A percentile compares a stretch with the other conserved stretches of the same genome.
Conservation (phyloP, 2,113 vertebrate genomes). For the Heloderma charlesbogerti region DNA sequence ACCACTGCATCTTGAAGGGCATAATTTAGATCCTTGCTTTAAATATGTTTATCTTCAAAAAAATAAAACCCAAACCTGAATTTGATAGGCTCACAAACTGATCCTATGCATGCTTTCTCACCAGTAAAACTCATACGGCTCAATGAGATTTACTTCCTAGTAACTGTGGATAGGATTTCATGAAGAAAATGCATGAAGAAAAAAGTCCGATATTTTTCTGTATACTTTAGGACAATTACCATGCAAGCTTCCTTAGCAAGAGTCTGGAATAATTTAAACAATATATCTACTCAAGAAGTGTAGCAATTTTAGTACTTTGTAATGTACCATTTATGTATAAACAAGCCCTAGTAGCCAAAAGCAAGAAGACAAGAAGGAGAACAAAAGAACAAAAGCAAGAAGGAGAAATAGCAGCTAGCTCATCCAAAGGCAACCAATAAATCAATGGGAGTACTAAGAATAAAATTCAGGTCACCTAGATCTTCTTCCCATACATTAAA, state of each 20-base stretch:
- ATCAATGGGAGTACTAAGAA: background rate
- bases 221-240: conserved; percentile 1
- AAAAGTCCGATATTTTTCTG: background rate
- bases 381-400: background rate
- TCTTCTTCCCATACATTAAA: background rate
- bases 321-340: background rate
- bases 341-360: background rate
- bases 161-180: background rate
- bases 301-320: background rate
- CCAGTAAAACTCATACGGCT: background rate
- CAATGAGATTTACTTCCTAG: background rate
- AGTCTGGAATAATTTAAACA: background rate
- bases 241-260: background rate
- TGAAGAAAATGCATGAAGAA: background rate
- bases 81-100: too few relatives aligned
- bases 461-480: background rate
- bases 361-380: background rate
- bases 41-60: too few relatives aligned
- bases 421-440: background rate
- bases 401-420: background rate
- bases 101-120: background rate
- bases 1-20: too few relatives aligned
- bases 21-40: too few relatives aligned
- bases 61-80: too few relatives aligned
- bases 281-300: background rate